Evolutionary conservation across 2,797 vertebrate genomes (phyloP), one percentile per base, ranked within the genome.

Genomic region (Rhinogobio ventralis): DNA sequence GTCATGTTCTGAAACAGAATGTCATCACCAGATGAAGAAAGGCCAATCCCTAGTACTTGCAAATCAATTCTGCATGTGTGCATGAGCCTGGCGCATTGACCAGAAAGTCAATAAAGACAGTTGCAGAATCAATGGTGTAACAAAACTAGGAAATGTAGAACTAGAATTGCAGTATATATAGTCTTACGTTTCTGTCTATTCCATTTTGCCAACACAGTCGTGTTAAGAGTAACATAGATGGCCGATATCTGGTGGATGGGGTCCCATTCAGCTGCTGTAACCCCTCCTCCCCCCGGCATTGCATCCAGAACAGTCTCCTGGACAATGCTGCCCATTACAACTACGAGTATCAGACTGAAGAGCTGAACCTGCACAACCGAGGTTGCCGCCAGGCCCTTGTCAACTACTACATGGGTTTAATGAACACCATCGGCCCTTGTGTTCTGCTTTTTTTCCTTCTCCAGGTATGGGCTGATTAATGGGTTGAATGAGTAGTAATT

Each of bases 221-320:
- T 1, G 95, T 99, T 90, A 97, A 97, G 90, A 99, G 98, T 93
- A 99, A 99, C 0, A 96, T 99, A 88, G 98, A 99, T 0, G 96
- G 98, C 4, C 96, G 97, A 81, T 99, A 94, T 93, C 92, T 99
- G 92, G 86, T 99, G 91, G 96, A 99, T 0, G 97, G 96, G 0
- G 97, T 99, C 66, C 98, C 98, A 4, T 99, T 98, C 93, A 99
- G 98, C 93, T 99, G 98, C 95, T 99, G 98, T 91, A 99, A 99
- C 91, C 98, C 98, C 2, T 93, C 88, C 87, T 99, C 98, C 0
- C 97, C 97, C 0, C 93, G 98, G 20, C 98, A 98, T 91, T 99
- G 98, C 92, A 96, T 99, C 92, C 97, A 97, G 92, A 92, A 96
- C 91, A 96, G 95, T 82, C 94, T 99, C 90, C 96, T 96, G 72